Evolutionary conservation across 2,888 invertebrate genomes (phyloP).

Genomic region (Melinopterus prodromus): DNA sequence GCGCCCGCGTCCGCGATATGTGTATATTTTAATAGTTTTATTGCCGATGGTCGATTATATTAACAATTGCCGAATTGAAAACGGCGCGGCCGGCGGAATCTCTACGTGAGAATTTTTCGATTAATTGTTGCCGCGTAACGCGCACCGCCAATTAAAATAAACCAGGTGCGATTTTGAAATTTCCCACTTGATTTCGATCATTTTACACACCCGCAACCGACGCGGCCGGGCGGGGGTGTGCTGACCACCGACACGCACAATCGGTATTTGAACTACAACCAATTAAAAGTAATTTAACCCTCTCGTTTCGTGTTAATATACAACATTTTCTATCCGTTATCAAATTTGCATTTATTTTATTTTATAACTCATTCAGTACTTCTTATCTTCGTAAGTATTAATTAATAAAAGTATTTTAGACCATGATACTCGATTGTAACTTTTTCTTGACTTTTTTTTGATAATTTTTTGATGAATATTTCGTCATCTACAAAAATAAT

Average conservation of each 20-base stretch:
- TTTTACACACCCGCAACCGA: conserved; percentile 18
- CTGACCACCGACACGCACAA: neutral
- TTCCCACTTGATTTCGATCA: conserved; percentile 17
- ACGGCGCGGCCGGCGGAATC: conserved; percentile 13
- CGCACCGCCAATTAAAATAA: conserved; percentile 24
- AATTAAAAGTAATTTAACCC: conserved; percentile 22
- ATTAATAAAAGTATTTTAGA: too few species aligned
- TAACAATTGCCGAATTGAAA: conserved; percentile 25
- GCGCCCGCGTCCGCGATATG: neutral
- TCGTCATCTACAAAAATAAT: too few species aligned
- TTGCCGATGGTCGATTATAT: conserved; percentile 22
- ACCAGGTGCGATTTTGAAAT: conserved; percentile 21
- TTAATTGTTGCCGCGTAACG: conserved; percentile 17
- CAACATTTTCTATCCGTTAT: conserved; percentile 18
- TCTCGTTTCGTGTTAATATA: neutral
- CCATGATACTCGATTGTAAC: too few species aligned
- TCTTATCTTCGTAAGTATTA: too few species aligned
- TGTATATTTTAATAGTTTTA: conserved; percentile 25
- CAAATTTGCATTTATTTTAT: neutral
- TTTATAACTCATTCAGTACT: too few species aligned
- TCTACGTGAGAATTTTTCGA: conserved; percentile 19
- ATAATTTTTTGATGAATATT: too few species aligned
- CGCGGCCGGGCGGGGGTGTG: neutral
- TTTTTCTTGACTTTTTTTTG: too few species aligned
- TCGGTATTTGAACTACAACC: conserved; percentile 21